Conservation (phyloP, 2,797 vertebrate genomes). For the Arremon brunneinucha region DNA sequence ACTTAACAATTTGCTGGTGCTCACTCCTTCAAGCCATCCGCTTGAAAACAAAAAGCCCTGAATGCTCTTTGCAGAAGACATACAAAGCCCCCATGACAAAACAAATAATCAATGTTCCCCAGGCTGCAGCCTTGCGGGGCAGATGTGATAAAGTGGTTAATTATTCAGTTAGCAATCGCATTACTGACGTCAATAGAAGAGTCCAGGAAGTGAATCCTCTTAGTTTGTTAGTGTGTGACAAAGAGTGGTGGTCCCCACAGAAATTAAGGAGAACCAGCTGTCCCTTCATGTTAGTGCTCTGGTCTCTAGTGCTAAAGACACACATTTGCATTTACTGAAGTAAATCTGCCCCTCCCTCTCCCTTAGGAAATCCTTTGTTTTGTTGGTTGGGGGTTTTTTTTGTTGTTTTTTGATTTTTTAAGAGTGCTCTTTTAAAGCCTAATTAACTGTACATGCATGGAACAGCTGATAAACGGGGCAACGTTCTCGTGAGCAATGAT, state of each 20-base stretch:
- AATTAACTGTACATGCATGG: slow-evolving; percentile 12
- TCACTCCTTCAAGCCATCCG: neutral
- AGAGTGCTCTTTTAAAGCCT: slow-evolving; percentile 5
- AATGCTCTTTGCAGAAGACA: neutral
- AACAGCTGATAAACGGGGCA: slow-evolving; percentile 55
- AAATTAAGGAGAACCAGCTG: slow-evolving; percentile 51
- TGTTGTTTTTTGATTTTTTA: neutral
- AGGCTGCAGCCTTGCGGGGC: slow-evolving; percentile 39
- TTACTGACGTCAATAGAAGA: slow-evolving; percentile 74
- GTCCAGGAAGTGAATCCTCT: slow-evolving; percentile 70
- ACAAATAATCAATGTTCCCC: slow-evolving; percentile 42
- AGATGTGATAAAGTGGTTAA: slow-evolving; percentile 70
- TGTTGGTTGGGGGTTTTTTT: neutral
- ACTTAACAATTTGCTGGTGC: neutral
- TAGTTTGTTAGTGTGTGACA: slow-evolving; percentile 54
- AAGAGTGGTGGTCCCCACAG: slow-evolving; percentile 37
- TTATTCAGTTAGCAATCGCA: slow-evolving; percentile 74
- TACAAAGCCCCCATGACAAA: slow-evolving; percentile 19
- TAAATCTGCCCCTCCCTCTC: neutral
- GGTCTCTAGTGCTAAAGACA: neutral
- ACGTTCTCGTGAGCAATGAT: neutral
- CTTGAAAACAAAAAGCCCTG: neutral
- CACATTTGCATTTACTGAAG: slow-evolving; percentile 44
- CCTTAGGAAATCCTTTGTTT: slow-evolving; percentile 38
- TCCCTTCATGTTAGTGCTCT: neutral